Evolutionary conservation across 2,888 invertebrate species (phyloP), one percentile per base, ranked within the genome.

Genomic region (Bellardia bayeri): DNA sequence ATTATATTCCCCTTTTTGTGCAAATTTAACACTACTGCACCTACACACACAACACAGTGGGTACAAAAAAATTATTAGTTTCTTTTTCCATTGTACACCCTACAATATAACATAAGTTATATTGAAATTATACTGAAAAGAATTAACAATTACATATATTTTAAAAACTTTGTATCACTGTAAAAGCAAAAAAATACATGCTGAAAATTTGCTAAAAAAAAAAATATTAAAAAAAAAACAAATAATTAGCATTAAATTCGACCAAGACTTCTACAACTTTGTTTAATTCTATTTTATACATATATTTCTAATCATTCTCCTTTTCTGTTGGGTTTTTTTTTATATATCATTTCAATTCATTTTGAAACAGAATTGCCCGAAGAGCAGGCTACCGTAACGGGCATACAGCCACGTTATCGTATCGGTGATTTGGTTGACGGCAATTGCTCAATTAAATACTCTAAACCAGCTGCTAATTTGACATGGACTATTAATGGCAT

Each of bases 401-500:
- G 95, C 58, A 92, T 95, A 86, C 95, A 94, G 91, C 93, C 94
- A 74, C 93, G 94, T 88, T 95, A 95, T 92, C 94, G 94, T 89
- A 91, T 94, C 78, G 95, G 94, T 83, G 95, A 95, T 90, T 93
- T 93, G 89, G 93, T 95, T 85, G 94, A 94, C 90, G 95, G 95
- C 86, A 95, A 95, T 92, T 95, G 95, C 91, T 94, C 94, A 89
- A 95, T 95, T 88, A 94, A 94, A 91, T 94, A 94, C 90, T 95
- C 95, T 54, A 94, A 94, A 90, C 95, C 95, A 86, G 94, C 95
- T 87, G 95, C 94, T 89, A 95, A 95, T 93, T 93, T 95, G 90
- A 95, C 95, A 88, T 95, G 95, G 95, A 94, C 94, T 91, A 94
- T 95, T 91, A 95, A 95, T 92, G 95, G 94, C 90, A 91, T 93